Evolutionary conservation across 2,888 invertebrate species (phyloP), one percentile per base, ranked within the genome.

Genomic region (Hanleya hanleyi): DNA sequence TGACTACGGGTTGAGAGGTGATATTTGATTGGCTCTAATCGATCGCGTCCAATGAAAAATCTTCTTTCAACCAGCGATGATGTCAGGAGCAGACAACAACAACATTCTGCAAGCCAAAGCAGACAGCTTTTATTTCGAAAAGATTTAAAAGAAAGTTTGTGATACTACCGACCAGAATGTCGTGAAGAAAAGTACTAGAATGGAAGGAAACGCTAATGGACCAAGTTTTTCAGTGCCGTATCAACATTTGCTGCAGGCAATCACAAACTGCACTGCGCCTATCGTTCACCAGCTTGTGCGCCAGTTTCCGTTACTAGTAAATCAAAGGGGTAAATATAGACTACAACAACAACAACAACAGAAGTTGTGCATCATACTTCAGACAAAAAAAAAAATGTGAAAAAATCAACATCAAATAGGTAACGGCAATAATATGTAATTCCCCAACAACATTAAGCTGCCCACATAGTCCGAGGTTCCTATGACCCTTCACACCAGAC

Each of bases 211-310:
- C n/a, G n/a, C 47, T 5, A 18, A 15, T 57, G 57, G 26, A 29
- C 32, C 57, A 4, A 57, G 32, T 57, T 12, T 35, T n/a, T 68
- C 78, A 6, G 69, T 83, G 15, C 83, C 84, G n/a, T 81, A 78
- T 67, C 81, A 83, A 61, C 77, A 85, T 47, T 70, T 87, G 57
- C 74, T 84, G 68, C 82, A 82, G 70, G 85, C 85, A 7, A 82
- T 86, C 26, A 81, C 81, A 36, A 83, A 77, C 51, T 82, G 83
- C 70, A 76, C 83, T 5, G 79, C 77, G 12, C 78, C 82, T 15
- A 69, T 80, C 15, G 83, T 85, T 4, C 80, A 81, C 29, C 83
- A 84, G 67, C 67, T 84, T 1, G 65, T 87, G 22, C 73, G 74
- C 47, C 75, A 81, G 38, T 75, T 84, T 51, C 83, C 84, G 29